Evolutionary conservation across 2,888 invertebrate species (phyloP), one percentile per base, ranked within the genome.

Genomic region (Scotopteryx bipunctaria): DNA sequence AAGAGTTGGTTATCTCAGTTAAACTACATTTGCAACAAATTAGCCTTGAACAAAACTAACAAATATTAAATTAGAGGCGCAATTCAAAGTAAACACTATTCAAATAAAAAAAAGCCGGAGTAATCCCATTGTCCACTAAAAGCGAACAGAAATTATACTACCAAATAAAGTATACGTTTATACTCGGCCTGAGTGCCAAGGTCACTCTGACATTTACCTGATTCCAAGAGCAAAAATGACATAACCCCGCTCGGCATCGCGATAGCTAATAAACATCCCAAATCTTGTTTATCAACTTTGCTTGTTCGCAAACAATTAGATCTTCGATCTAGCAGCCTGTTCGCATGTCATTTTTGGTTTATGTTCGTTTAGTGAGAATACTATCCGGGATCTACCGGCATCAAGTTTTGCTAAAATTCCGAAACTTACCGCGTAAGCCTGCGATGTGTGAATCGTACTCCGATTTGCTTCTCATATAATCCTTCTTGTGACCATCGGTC

Each of bases 361-460:
- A 29, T 48, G 27, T 36, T 45, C 45, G 48, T 38, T 9, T 35
- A 29, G 27, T 21, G 27, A 29, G 17, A 42, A 25, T 9, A 31
- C 40, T 56, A 51, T 51, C 42, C 33, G 15, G 15, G 41, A 42
- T 15, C n/a, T n/a, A 17, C 14, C 5, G n/a, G 9, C 5, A 21
- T 13, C n/a, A 35, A 15, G 27, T 52, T 36, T 15, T 9, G 25
- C n/a, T 32, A 38, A 5, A 4, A 19, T 6, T 11, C 13, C 2
- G 6, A 31, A 35, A 41, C 78, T 91, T 93, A 96, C 96, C 96
- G 95, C 94, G 93, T 77, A 95, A 95, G 86, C 94, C 93, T 67
- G 94, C 95, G 78, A 97, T 97, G 86, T 96, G 96, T 47, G 94
- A 94, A 84, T 97, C 97, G 85, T 95, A 96, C 83, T 96, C 95